Percentiles rank a stretch among this genome's conserved stretches.
These are phyloP conservation scores for Miniopterus natalensis DNA, from an alignment of 2,113 vertebrate species.

Conservation along the genomic window DNA sequence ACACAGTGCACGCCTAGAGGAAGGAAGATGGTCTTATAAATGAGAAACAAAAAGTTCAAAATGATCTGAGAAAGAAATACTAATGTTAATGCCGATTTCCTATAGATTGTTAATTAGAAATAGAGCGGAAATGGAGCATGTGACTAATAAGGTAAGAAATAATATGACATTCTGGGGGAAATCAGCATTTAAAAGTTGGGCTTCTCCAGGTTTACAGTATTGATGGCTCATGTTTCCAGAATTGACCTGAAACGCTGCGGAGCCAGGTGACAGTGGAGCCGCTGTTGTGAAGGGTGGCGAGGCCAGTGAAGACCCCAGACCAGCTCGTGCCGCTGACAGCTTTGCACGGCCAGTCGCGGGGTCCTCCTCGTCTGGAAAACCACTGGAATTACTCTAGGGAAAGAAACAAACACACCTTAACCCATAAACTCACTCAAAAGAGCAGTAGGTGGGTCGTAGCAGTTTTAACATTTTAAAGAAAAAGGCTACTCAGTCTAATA, in stretches of 20 bases:
- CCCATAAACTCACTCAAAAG: slow-evolving; percentile 34
- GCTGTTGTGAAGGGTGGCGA: neutral
- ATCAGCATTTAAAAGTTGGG: neutral
- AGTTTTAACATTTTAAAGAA: slow-evolving; percentile 49
- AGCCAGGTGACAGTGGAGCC: neutral
- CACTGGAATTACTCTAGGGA: neutral
- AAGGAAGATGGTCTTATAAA: neutral
- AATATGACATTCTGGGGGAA: neutral
- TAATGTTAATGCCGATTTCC: neutral
- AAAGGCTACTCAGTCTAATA: neutral
- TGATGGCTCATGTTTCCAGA: slow-evolving; percentile 15
- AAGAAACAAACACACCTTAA: neutral
- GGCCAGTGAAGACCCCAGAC: neutral
- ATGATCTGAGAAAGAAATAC: neutral
- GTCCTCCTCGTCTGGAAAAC: neutral
- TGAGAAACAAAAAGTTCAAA: neutral
- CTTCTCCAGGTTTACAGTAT: neutral
- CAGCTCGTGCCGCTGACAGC: neutral
- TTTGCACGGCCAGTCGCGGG: neutral
- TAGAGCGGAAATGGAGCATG: neutral
- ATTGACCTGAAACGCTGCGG: neutral
- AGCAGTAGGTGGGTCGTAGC: neutral
- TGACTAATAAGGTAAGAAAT: slow-evolving; percentile 15
- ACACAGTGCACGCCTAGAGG: neutral
- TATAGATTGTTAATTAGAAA: slow-evolving; percentile 11